A percentile compares a stretch with the other conserved stretches of the same genome.
Evolutionary conservation across 2,888 invertebrate genomes (phyloP).

Genomic region (Eupeodes latifasciatus): DNA sequence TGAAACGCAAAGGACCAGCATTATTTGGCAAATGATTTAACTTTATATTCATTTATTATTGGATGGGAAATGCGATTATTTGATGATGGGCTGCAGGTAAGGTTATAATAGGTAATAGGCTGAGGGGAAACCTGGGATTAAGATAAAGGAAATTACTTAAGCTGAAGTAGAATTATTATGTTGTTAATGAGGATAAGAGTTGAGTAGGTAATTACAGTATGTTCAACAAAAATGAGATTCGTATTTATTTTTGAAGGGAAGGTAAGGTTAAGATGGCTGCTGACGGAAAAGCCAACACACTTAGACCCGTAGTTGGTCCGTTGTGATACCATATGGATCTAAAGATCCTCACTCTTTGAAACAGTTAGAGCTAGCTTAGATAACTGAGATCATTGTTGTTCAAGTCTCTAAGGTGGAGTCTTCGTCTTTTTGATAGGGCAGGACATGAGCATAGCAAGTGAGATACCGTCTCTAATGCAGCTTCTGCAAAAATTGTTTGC

Average conservation of each 20-base stretch:
- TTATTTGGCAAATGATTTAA: conserved; percentile 42
- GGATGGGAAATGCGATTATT: background rate
- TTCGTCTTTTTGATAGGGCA: no score
- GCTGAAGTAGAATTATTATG: background rate
- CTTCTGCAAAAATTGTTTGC: no score
- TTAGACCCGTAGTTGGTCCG: no score
- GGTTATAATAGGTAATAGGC: background rate
- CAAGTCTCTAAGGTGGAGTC: no score
- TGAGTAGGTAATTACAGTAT: background rate
- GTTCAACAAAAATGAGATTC: background rate
- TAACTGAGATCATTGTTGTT: no score
- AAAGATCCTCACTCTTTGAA: no score
- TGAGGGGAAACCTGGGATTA: conserved; percentile 28
- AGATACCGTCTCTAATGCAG: no score
- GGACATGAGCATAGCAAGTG: no score
- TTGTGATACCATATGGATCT: no score
- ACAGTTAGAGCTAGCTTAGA: no score
- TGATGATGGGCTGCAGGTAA: background rate
- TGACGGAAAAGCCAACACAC: no score
- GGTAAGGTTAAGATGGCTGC: no score
- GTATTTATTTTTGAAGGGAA: background rate
- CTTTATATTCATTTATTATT: conserved; percentile 45
- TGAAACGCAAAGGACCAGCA: conserved; percentile 29
- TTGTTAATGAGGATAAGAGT: background rate
- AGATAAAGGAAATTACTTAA: conserved; percentile 44